Percentiles rank a stretch among this genome's conserved stretches.
These are phyloP conservation scores for Hippocampus zosterae DNA, from an alignment of 2,113 vertebrate species.

Conservation along the genomic window DNA sequence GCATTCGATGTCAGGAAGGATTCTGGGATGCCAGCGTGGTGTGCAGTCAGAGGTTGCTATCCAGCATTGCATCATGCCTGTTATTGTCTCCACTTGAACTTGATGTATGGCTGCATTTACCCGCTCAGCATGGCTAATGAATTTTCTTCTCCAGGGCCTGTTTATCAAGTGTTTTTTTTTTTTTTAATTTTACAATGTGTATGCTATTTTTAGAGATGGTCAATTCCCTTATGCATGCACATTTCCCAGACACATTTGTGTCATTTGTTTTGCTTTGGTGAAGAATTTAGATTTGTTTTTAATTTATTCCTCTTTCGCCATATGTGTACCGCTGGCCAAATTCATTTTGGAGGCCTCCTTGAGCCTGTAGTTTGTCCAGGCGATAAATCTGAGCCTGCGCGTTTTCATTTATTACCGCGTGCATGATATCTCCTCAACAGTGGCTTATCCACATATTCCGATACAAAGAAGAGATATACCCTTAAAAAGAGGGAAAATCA, in stretches of 20 bases:
- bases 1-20: slow-evolving; percentile 6
- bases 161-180: slow-evolving; percentile 71
- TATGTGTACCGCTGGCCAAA: slow-evolving; percentile 48
- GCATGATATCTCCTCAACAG: slow-evolving; percentile 68
- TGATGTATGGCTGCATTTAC: slow-evolving; percentile 74
- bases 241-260: slow-evolving; percentile 45
- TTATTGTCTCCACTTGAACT: slow-evolving; percentile 68
- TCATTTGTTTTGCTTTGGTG: slow-evolving; percentile 64
- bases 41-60: slow-evolving; percentile 42
- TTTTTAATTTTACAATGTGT: slow-evolving; percentile 64
- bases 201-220: slow-evolving; percentile 63
- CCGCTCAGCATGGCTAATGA: slow-evolving; percentile 68
- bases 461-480: slow-evolving; percentile 54
- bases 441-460: slow-evolving; percentile 59
- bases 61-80: slow-evolving; percentile 37
- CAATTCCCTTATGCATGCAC: slow-evolving; percentile 60
- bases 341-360: slow-evolving; percentile 55
- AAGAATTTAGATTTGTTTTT: slow-evolving; percentile 56
- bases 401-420: slow-evolving; percentile 65
- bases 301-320: slow-evolving; percentile 28
- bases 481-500: slow-evolving; percentile 44
- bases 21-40: slow-evolving; percentile 16
- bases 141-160: slow-evolving; percentile 65
- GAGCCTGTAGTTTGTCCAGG: slow-evolving; percentile 61
- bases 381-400: slow-evolving; percentile 61